A percentile compares a stretch with the other conserved stretches of the same genome.
Evolutionary conservation across 2,888 invertebrate species (phyloP).

Genomic region (Drosophila sordidapex): DNA sequence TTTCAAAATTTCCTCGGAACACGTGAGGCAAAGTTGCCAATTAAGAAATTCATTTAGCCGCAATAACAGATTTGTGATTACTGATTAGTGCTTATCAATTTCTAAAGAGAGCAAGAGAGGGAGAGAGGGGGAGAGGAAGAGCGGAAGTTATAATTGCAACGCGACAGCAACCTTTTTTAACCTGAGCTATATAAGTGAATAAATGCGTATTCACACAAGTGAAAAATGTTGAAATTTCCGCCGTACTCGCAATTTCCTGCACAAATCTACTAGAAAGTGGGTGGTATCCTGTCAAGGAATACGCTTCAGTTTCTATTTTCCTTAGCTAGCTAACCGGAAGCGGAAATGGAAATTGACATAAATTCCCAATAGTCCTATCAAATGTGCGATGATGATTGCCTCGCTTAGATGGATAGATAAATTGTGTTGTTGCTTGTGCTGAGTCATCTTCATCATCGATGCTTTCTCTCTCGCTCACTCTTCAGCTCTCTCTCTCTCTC

Average conservation of each 20-base stretch:
- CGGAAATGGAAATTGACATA: slow-evolving; percentile 55
- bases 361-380: slow-evolving; percentile 42
- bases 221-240: slow-evolving; percentile 42
- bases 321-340: slow-evolving; percentile 36
- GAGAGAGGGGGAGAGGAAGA: not conserved
- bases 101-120: slow-evolving; percentile 3
- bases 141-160: slow-evolving; percentile 15
- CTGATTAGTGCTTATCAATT: slow-evolving; percentile 28
- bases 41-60: slow-evolving; percentile 14
- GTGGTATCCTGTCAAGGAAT: slow-evolving; percentile 28
- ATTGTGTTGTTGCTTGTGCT: not conserved
- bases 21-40: slow-evolving; percentile 1
- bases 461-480: no score
- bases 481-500: not conserved
- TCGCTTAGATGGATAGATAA: not conserved
- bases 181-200: not conserved
- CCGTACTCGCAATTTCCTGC: slow-evolving; percentile 45
- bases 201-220: slow-evolving; percentile 25
- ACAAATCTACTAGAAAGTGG: slow-evolving; percentile 38
- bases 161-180: slow-evolving; percentile 9
- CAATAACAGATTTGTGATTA: slow-evolving; percentile 9
- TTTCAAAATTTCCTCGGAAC: slow-evolving; percentile 3
- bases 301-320: not conserved
- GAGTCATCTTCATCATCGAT: not conserved
- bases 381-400: slow-evolving; percentile 22